Percentiles rank a stretch among this genome's conserved stretches.
These are phyloP conservation scores for Thaumetopoea pityocampa DNA, from an alignment of 1,140 invertebrate species.

Conservation along the genomic window DNA sequence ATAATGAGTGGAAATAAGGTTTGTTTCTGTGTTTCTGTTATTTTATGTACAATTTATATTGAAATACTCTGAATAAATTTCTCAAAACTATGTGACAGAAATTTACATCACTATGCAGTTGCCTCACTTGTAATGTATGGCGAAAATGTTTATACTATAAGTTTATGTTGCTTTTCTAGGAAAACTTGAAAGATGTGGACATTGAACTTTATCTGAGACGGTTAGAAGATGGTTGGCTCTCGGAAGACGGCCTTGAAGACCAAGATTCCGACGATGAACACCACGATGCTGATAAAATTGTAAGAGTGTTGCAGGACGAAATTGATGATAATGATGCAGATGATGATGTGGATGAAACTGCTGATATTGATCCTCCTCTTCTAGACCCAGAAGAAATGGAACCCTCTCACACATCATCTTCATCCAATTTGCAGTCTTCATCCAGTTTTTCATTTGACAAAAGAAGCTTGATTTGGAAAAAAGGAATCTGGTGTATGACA, in stretches of 20 bases:
- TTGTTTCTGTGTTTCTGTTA: constrained; percentile 34
- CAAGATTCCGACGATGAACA: constrained; percentile 39
- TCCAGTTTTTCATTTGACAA: constrained; percentile 28
- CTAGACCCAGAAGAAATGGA: constrained; percentile 33
- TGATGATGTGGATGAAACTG: constrained; percentile 31
- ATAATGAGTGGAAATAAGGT: constrained; percentile 33
- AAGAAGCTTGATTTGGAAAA: constrained; percentile 40
- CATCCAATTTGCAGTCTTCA: constrained; percentile 26
- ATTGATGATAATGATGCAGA: constrained; percentile 26
- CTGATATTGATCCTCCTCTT: constrained; percentile 42
- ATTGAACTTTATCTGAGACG: constrained; percentile 37
- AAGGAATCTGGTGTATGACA: constrained; percentile 24
- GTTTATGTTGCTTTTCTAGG: constrained; percentile 36
- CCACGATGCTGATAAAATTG: constrained; percentile 32
- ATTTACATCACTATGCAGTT: constrained; percentile 37
- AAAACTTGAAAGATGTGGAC: constrained; percentile 33
- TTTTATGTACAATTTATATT: constrained; percentile 37
- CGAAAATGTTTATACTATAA: constrained; percentile 30
- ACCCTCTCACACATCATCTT: constrained; percentile 30
- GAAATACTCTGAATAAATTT: constrained; percentile 36
- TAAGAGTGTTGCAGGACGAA: constrained; percentile 36
- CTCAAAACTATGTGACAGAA: constrained; percentile 40
- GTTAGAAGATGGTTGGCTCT: constrained; percentile 39
- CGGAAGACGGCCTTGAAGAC: constrained; percentile 36
- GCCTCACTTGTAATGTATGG: constrained; percentile 31